Evolutionary conservation across 2,888 invertebrate species (phyloP).

Genomic region (Liposcelis brunnea): DNA sequence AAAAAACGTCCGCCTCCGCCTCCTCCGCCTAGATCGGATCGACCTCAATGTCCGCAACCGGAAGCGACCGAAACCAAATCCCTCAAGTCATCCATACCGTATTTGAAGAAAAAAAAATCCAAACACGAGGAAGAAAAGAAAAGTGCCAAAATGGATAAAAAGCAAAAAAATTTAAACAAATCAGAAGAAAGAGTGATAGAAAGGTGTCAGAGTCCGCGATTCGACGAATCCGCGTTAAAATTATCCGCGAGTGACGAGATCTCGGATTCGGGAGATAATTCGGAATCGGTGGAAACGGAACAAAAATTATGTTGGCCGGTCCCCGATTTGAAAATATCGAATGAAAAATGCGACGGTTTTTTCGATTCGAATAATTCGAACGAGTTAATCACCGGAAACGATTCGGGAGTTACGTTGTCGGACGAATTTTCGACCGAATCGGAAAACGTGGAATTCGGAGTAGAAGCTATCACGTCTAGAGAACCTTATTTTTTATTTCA

Average conservation of each 20-base stretch:
- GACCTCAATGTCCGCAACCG: neutral
- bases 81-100: constrained; percentile 2
- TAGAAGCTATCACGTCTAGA: neutral
- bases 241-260: neutral
- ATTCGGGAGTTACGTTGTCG: too few relatives aligned
- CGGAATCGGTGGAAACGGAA: constrained; percentile 8
- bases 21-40: constrained; percentile 22
- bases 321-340: neutral
- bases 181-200: constrained; percentile 12
- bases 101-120: constrained; percentile 6
- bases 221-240: neutral
- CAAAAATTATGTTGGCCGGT: neutral
- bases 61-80: neutral
- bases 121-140: constrained; percentile 19
- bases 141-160: constrained; percentile 18
- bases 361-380: constrained; percentile 11
- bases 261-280: neutral
- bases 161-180: constrained; percentile 11
- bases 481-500: constrained; percentile 23
- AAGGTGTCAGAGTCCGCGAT: neutral
- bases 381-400: constrained; percentile 2
- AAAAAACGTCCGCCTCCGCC: constrained; percentile 27
- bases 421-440: constrained; percentile 17
- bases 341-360: constrained; percentile 4
- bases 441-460: constrained; percentile 11